These are phyloP conservation scores for Poeciliopsis paucimaculata DNA, from an alignment of 2,797 vertebrate species.

Conservation along the genomic window DNA sequence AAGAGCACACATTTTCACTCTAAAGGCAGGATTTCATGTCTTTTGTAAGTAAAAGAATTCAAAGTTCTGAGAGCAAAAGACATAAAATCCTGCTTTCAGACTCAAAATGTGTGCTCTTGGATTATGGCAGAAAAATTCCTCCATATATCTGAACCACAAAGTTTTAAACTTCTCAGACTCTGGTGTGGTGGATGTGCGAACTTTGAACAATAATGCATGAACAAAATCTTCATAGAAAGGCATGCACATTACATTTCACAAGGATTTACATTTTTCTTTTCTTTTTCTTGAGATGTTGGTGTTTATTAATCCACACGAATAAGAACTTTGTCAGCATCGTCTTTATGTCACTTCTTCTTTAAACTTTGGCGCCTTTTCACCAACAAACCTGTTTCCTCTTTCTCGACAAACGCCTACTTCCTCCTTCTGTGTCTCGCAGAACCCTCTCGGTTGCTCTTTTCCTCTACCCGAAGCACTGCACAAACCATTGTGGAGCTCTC, in stretches of 20 bases:
- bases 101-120: too few relatives aligned
- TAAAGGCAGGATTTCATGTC: too few relatives aligned
- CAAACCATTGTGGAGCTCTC: conserved; percentile 48
- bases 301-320: background rate
- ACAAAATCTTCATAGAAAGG: background rate
- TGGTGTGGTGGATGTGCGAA: conserved; percentile 25
- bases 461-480: conserved; percentile 34
- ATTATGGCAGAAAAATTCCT: too few relatives aligned
- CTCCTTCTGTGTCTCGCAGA: conserved; percentile 72
- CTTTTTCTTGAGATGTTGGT: background rate
- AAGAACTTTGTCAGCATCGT: background rate
- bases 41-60: too few relatives aligned
- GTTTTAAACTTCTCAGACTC: conserved; percentile 1
- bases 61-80: too few relatives aligned
- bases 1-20: too few relatives aligned
- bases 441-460: conserved; percentile 42
- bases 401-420: conserved; percentile 82
- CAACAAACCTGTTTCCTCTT: conserved; percentile 77
- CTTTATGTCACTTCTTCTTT: conserved; percentile 48
- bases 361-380: conserved; percentile 71
- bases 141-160: conserved; percentile 27
- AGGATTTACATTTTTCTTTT: background rate
- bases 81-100: too few relatives aligned
- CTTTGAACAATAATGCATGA: conserved; percentile 8
- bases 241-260: background rate